phyloP scores from a whole-genome alignment of 2,888 invertebrate species.

The Xylocampa areola region DNA sequence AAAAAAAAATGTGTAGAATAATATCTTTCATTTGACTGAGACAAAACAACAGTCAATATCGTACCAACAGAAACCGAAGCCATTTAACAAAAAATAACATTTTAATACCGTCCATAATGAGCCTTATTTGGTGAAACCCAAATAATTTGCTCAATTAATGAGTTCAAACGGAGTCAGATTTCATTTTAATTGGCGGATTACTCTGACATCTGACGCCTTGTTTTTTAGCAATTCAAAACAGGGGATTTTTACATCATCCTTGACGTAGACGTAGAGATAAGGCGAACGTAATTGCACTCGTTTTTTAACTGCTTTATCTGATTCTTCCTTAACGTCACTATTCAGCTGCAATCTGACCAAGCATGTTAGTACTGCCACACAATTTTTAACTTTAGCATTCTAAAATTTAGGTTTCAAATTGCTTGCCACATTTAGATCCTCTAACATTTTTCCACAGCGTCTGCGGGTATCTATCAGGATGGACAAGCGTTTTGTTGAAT shows the following conservation, averaged over 20 bases:
- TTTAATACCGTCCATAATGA: slow-evolving; percentile 38
- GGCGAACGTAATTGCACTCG: slow-evolving; percentile 84
- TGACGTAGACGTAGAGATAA: slow-evolving; percentile 78
- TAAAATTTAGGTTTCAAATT: slow-evolving; percentile 51
- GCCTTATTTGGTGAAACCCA: slow-evolving; percentile 37
- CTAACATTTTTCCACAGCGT: slow-evolving; percentile 65
- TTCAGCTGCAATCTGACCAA: slow-evolving; percentile 70
- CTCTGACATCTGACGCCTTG: slow-evolving; percentile 74
- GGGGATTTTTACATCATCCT: slow-evolving; percentile 68
- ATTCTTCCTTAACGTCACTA: slow-evolving; percentile 76
- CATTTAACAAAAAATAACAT: slow-evolving; percentile 24
- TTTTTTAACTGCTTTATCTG: slow-evolving; percentile 87
- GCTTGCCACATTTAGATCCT: slow-evolving; percentile 17
- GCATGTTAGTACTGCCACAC: slow-evolving; percentile 43
- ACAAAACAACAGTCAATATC: slow-evolving; percentile 17
- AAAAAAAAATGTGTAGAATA: no score
- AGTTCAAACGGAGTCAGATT: slow-evolving; percentile 66
- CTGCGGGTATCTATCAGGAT: slow-evolving; percentile 84
- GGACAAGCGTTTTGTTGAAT: slow-evolving; percentile 88
- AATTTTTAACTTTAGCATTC: slow-evolving; percentile 56
- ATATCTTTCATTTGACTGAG: no score
- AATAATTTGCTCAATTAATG: slow-evolving; percentile 63
- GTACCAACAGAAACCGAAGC: background rate
- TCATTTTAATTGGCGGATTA: slow-evolving; percentile 85
- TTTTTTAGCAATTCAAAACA: slow-evolving; percentile 77